Conservation (phyloP, 2,113 vertebrate species). For the Spea bombifrons region DNA sequence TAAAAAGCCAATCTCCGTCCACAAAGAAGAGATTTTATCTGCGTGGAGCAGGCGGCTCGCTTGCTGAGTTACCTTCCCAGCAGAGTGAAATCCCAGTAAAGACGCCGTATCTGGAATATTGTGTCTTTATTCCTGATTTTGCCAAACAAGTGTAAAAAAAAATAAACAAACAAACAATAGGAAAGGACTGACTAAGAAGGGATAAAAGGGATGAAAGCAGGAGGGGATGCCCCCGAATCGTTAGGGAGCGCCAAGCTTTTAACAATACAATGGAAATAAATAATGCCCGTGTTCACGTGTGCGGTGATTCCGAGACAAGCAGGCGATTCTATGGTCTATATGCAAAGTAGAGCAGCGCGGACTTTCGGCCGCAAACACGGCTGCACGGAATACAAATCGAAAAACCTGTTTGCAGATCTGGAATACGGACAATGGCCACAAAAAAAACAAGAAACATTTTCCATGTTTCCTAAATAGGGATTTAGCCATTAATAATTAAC, state of each 20-base stretch:
- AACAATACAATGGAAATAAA: no score
- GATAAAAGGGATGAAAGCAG: background rate
- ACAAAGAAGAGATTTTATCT: conserved; percentile 47
- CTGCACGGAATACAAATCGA: no score
- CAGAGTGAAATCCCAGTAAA: conserved; percentile 32
- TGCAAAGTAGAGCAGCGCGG: no score
- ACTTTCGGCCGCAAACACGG: no score
- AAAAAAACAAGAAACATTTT: no score
- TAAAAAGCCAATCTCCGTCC: conserved; percentile 43
- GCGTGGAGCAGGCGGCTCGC: conserved; percentile 22
- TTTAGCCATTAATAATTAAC: no score
- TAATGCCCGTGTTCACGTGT: no score
- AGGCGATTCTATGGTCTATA: no score
- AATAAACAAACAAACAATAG: background rate
- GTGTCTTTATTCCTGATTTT: conserved; percentile 1
- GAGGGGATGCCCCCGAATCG: conserved; percentile 21
- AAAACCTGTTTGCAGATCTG: no score
- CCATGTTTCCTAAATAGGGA: no score
- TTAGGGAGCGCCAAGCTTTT: background rate
- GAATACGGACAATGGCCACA: no score
- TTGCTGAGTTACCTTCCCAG: conserved; percentile 27
- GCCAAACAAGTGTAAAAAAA: background rate
- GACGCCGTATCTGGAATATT: background rate
- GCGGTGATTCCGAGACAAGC: no score
- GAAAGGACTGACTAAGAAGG: background rate